Evolutionary conservation across 2,113 vertebrate genomes (phyloP).

Genomic region (Channa maculata): DNA sequence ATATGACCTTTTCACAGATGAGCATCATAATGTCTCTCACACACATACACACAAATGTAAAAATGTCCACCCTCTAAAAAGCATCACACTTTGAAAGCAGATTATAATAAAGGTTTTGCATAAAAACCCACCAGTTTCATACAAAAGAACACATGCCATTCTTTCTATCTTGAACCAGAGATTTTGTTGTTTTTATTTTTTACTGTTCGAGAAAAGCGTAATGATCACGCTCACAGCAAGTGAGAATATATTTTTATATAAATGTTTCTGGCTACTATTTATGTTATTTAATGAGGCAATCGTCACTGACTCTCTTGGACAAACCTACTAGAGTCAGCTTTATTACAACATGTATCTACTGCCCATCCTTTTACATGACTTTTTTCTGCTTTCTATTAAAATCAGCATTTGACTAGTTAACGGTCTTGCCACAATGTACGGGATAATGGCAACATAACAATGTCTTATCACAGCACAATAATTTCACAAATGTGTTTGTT

Average conservation of each 20-base stretch:
- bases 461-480: neutral
- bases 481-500: too few relatives aligned
- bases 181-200: neutral
- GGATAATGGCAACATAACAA: too few relatives aligned
- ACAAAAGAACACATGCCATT: neutral
- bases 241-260: neutral
- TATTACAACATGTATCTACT: neutral
- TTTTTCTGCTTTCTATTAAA: neutral
- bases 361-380: neutral
- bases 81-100: constrained; percentile 10
- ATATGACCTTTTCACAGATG: constrained; percentile 78
- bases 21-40: constrained; percentile 64
- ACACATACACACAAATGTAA: constrained; percentile 24
- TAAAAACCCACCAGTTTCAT: neutral
- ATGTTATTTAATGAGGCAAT: neutral
- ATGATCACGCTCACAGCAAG: too few relatives aligned
- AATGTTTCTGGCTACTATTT: neutral
- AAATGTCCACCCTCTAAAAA: constrained; percentile 37
- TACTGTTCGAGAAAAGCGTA: neutral
- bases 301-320: neutral
- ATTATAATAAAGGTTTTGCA: neutral
- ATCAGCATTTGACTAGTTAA: neutral
- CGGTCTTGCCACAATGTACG: neutral
- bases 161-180: neutral
- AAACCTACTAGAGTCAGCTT: neutral